Percentiles rank a stretch among this genome's conserved stretches.
Conservation (phyloP, 2,888 invertebrate genomes). For the Drosophila niveifrons region DNA sequence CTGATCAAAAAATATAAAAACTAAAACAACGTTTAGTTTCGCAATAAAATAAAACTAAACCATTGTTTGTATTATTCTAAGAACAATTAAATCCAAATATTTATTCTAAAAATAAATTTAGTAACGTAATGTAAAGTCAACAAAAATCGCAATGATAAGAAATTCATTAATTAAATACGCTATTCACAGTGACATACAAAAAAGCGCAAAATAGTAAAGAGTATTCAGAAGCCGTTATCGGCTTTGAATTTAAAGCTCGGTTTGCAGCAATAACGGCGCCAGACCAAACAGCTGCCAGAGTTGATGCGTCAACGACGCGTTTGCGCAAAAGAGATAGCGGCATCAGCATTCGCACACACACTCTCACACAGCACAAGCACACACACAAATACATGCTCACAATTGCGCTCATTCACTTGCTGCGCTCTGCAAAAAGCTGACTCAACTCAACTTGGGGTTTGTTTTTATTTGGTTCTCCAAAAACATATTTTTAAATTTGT, state of each 20-base stretch:
- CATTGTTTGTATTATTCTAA: no score
- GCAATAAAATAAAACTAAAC: no score
- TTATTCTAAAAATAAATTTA: no score
- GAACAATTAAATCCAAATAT: no score
- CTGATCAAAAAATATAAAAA: no score
- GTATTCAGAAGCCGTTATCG: slow-evolving; percentile 21
- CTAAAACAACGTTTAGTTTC: no score
- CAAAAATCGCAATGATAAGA: no score
- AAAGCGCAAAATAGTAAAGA: slow-evolving; percentile 16
- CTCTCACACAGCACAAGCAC: not conserved
- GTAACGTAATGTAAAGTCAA: no score
- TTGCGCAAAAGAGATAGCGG: slow-evolving; percentile 74
- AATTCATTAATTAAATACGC: no score
- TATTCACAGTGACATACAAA: no score
- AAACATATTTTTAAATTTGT: slow-evolving; percentile 35
- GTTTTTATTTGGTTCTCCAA: slow-evolving; percentile 28
- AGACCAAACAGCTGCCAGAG: slow-evolving; percentile 62
- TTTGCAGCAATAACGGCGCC: slow-evolving; percentile 69
- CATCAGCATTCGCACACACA: slow-evolving; percentile 24
- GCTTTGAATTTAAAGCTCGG: slow-evolving; percentile 53
- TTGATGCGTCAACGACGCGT: slow-evolving; percentile 58
- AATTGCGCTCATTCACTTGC: slow-evolving; percentile 48
- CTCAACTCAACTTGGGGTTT: slow-evolving; percentile 48
- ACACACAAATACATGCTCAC: slow-evolving; percentile 16
- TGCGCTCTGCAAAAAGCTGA: slow-evolving; percentile 48